Base-by-base conservation (phyloP, 2,888 invertebrate species). In the Dryobota labecula region DNA sequence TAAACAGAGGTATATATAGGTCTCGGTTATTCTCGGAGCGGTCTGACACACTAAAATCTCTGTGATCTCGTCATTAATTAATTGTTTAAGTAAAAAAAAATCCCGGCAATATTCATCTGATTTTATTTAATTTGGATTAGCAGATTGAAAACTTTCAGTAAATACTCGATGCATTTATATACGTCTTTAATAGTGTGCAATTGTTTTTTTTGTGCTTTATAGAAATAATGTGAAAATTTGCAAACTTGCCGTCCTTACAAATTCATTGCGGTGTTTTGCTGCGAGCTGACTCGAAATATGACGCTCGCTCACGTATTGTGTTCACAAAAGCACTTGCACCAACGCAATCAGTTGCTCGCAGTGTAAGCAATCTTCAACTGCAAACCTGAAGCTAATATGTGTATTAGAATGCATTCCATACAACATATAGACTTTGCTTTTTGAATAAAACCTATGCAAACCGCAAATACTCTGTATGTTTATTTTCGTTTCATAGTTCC, bases 21-120 rank as follows among this genome's bases (percentile, higher is more conserved):
- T 90, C 88, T 89, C 71, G 73, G 84, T 88, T 92, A 91, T 92
- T 92, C 81, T 87, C 83, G 85, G 89, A 89, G 83, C 74, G 70
- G 77, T 84, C 83, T 85, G 87, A 87, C 88, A 90, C 13, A 38
- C 13, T 84, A 84, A 88, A 86, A 86, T 83, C 78, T 76, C 71
- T 72, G 67, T 76, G 60, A 68, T 71, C 67, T 72, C n/a, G 49
- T 72, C 62, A 74, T 61, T 60, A 61, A 73, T 76, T 69, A 51
- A 86, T 87, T 77, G 75, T 84, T 82, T 84, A 58, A 68, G 56
- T 61, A n/a, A 61, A 49, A 68, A 73, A 30, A 65, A 60, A 77
- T 73, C 51, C n/a, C 9, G 38, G 38, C 6, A 47, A 38, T 43
- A 47, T 74, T 27, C n/a, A 6, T 56, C 13, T 4, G 20, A 49